Evolutionary conservation across 2,113 vertebrate species (phyloP).

Genomic region (Anolis sagrei): DNA sequence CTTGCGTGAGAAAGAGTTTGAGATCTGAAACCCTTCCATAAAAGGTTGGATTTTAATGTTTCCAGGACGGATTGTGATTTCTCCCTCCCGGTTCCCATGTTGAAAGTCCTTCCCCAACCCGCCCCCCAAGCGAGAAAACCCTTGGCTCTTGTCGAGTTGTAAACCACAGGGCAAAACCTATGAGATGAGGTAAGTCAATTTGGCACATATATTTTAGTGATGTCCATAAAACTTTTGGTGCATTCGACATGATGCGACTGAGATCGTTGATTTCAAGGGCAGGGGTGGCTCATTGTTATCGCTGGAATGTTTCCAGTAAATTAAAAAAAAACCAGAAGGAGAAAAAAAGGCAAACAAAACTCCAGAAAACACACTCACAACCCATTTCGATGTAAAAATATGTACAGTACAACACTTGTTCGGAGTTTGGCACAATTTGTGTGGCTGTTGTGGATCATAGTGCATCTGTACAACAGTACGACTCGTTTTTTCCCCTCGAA

Average conservation of each 20-base stretch:
- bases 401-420: slow-evolving; percentile 96
- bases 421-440: slow-evolving; percentile 95
- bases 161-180: slow-evolving; percentile 84
- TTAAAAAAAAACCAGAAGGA: slow-evolving; percentile 82
- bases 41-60: slow-evolving; percentile 68
- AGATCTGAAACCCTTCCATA: slow-evolving; percentile 67
- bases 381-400: slow-evolving; percentile 85
- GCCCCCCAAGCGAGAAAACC: not conserved
- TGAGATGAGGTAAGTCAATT: slow-evolving; percentile 97
- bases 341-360: slow-evolving; percentile 41
- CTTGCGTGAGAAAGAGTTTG: slow-evolving; percentile 56
- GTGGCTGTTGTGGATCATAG: slow-evolving; percentile 88
- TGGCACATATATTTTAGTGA: slow-evolving; percentile 90
- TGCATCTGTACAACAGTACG: slow-evolving; percentile 96
- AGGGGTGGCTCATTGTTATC: slow-evolving; percentile 84
- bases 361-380: slow-evolving; percentile 89
- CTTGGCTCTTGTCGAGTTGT: slow-evolving; percentile 76
- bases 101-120: slow-evolving; percentile 46
- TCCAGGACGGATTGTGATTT: slow-evolving; percentile 64
- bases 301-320: slow-evolving; percentile 89
- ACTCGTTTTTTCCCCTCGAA: slow-evolving; percentile 65
- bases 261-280: slow-evolving; percentile 82
- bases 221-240: slow-evolving; percentile 92
- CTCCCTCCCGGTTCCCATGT: slow-evolving; percentile 57
- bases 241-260: slow-evolving; percentile 78